These are phyloP conservation scores for Drosophila kuntzei DNA, from an alignment of 2,888 invertebrate species.

Conservation along the genomic window DNA sequence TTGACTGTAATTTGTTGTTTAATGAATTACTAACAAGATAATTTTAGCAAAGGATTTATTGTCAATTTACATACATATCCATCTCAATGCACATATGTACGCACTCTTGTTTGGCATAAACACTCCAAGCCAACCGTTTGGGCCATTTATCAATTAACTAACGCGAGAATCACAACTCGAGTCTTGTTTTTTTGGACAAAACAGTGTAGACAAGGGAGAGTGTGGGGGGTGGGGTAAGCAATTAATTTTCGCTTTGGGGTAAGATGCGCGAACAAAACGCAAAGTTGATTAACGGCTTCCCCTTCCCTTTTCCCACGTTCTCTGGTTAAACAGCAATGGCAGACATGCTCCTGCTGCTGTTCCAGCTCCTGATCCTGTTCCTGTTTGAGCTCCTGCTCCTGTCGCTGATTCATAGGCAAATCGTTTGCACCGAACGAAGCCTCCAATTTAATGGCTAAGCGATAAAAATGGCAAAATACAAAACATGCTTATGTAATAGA, in stretches of 20 bases:
- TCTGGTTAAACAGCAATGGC: slow-evolving; percentile 1
- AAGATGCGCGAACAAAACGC: slow-evolving; percentile 55
- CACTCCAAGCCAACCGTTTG: slow-evolving; percentile 9
- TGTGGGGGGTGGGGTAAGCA: slow-evolving; percentile 33
- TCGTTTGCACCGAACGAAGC: slow-evolving; percentile 24
- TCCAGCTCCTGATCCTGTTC: not conserved
- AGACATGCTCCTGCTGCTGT: slow-evolving; percentile 4
- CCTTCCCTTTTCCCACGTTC: not conserved
- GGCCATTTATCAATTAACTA: slow-evolving; percentile 70
- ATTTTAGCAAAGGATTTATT: slow-evolving; percentile 8
- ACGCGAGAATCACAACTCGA: slow-evolving; percentile 50
- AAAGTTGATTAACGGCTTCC: slow-evolving; percentile 71
- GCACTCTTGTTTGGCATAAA: slow-evolving; percentile 11
- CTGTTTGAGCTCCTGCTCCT: not conserved
- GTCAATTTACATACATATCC: not conserved
- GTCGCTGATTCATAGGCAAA: slow-evolving; percentile 41
- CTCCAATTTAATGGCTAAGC: slow-evolving; percentile 66
- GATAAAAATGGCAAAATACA: slow-evolving; percentile 72
- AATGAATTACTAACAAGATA: slow-evolving; percentile 1
- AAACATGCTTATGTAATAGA: slow-evolving; percentile 72
- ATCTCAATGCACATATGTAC: not conserved
- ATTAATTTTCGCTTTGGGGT: slow-evolving; percentile 72
- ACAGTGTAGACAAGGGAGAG: not conserved
- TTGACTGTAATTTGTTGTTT: not conserved
- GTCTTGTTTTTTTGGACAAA: slow-evolving; percentile 24